Evolutionary conservation across 35 echinoderm and acorn worm genomes (phyloP), one percentile per base, ranked within the genome.

Genomic region (Stichopus chloronotus): DNA sequence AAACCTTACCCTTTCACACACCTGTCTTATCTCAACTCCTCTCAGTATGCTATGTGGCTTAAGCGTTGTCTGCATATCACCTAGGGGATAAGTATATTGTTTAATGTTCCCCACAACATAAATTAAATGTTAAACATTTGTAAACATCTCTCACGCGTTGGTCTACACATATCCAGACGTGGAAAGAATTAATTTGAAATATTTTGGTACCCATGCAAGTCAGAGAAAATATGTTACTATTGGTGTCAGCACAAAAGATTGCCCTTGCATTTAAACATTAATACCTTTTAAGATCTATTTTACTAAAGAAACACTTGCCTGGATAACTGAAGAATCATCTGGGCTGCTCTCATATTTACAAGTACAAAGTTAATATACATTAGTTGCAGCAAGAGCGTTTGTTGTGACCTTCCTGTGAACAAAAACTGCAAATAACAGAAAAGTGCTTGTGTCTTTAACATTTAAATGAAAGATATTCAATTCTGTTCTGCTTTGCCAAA

Each of bases 401-500:
- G 78, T 80, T 8, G 22, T 80, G 78, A 43, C 78, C 78, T 43
- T 10, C 78, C 25, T 80, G 14, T 10, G 14, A 43, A 23, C 78
- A 80, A 80, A 9, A 20, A 43, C 78, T 80, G 78, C 78, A 80
- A 10, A 9, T 8, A 80, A 80, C 78, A 20, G 78, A 80, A 23
- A 80, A 80, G 8, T 80, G 9, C 22, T 20, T 20, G 78, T 80
- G 8, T 80, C 78, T 80, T 43, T 80, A 23, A 80, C 78, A 80
- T 9, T 43, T 8, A 23, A 20, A 16, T 20, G 16, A 16, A 8
- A 80, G 25, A 23, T 80, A 80, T 80, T 80, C 78, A 80, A 80
- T 43, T 80, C 78, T 80, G 78, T 80, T 80, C 25, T 80, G 78
- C 25, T 80, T 80, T 20, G 14, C 14, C 78, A 80, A 20, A 20